Percentiles rank a stretch among this genome's conserved stretches.
Evolutionary conservation across 35 echinoderm and acorn worm genomes (phyloP).

Genomic region (Lytechinus variegatus): DNA sequence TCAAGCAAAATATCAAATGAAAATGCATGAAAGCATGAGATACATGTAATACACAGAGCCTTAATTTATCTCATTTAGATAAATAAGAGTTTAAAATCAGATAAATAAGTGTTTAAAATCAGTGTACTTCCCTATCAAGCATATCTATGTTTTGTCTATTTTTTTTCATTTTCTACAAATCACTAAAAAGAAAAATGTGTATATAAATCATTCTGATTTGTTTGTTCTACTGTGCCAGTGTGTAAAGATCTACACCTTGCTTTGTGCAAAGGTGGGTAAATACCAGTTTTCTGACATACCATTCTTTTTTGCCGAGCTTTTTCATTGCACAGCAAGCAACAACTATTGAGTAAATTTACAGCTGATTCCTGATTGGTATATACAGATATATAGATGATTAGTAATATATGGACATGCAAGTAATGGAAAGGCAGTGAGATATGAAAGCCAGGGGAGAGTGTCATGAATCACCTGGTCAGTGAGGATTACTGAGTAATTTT

Average conservation of each 20-base stretch:
- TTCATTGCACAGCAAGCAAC: slow-evolving; percentile 41
- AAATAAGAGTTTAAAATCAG: no score
- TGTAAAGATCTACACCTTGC: background rate
- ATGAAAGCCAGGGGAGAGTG: background rate
- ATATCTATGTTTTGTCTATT: background rate
- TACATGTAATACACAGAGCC: no score
- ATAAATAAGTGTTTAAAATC: no score
- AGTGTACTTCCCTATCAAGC: no score
- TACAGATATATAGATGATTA: background rate
- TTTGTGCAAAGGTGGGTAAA: background rate
- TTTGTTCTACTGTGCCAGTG: background rate
- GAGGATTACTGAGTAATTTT: no score
- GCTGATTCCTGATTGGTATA: slow-evolving; percentile 17
- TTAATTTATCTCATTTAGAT: no score
- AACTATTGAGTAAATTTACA: slow-evolving; percentile 27
- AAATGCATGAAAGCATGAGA: no score
- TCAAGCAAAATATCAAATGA: no score
- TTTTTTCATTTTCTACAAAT: background rate
- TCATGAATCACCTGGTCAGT: no score
- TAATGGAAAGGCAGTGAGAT: background rate
- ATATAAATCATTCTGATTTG: no score
- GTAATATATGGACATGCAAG: background rate
- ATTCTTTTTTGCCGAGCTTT: slow-evolving; percentile 8
- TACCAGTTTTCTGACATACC: slow-evolving; percentile 17
- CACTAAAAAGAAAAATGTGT: background rate